Percentiles rank a stretch among this genome's conserved stretches.
These are phyloP conservation scores for Pristionchus fissidentatus DNA, from an alignment of 2,888 invertebrate species.

Conservation along the genomic window DNA sequence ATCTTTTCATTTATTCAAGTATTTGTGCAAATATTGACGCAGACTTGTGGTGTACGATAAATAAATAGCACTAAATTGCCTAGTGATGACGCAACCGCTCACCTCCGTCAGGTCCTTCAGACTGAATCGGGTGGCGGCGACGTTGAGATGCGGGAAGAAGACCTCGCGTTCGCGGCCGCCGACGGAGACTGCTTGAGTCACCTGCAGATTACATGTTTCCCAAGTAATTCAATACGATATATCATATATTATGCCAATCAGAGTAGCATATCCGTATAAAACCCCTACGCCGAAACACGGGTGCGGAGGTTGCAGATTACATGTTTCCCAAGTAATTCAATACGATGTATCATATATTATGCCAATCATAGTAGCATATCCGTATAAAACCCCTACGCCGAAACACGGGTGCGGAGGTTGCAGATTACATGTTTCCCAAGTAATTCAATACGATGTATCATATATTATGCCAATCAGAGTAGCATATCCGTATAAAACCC, in stretches of 20 bases:
- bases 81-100: not conserved
- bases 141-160: slow-evolving; percentile 38
- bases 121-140: slow-evolving; percentile 45
- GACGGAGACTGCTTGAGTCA: not conserved
- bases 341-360: not conserved
- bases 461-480: too few relatives aligned
- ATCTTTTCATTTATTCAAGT: too few relatives aligned
- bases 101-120: slow-evolving; percentile 46
- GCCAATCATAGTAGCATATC: not conserved
- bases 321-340: not conserved
- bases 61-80: not conserved
- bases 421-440: not conserved
- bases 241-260: not conserved
- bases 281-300: too few relatives aligned
- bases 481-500: not conserved
- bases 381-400: too few relatives aligned
- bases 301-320: not conserved
- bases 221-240: not conserved
- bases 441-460: not conserved
- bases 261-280: not conserved
- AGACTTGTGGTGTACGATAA: too few relatives aligned
- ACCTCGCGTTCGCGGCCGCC: not conserved
- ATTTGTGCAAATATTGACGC: too few relatives aligned
- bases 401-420: too few relatives aligned
- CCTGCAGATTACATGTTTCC: not conserved